These are phyloP conservation scores for Balearica regulorum DNA, from an alignment of 2,797 vertebrate genomes.

Conservation along the genomic window DNA sequence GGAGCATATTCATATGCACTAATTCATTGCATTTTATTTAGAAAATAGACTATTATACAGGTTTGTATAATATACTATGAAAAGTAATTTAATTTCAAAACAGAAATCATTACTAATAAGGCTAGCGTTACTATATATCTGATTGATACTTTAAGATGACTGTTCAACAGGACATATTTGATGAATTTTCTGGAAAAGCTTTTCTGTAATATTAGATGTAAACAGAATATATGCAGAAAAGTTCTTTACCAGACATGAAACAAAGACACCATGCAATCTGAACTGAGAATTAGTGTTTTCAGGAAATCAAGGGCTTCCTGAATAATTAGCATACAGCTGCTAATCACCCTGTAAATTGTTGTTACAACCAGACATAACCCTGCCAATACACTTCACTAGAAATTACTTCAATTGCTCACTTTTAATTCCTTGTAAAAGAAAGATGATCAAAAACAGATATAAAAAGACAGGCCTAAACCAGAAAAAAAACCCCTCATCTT, in stretches of 20 bases:
- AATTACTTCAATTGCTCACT: background rate
- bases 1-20: background rate
- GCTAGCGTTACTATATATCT: background rate
- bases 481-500: background rate
- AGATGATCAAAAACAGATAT: background rate
- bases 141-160: background rate
- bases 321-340: slow-evolving; percentile 74
- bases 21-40: background rate
- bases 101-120: background rate
- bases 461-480: background rate
- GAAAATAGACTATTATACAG: background rate
- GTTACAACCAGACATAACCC: slow-evolving; percentile 42
- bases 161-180: background rate
- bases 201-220: background rate
- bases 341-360: slow-evolving; percentile 67
- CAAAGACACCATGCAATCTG: slow-evolving; percentile 54
- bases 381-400: slow-evolving; percentile 34
- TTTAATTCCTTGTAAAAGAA: background rate
- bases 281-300: slow-evolving; percentile 65
- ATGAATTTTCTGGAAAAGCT: background rate
- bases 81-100: background rate
- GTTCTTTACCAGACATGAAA: background rate
- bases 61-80: background rate
- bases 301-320: slow-evolving; percentile 56
- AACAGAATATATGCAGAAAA: background rate